phyloP scores from a whole-genome alignment of 1,140 invertebrate species.

The Argopecten irradians region DNA sequence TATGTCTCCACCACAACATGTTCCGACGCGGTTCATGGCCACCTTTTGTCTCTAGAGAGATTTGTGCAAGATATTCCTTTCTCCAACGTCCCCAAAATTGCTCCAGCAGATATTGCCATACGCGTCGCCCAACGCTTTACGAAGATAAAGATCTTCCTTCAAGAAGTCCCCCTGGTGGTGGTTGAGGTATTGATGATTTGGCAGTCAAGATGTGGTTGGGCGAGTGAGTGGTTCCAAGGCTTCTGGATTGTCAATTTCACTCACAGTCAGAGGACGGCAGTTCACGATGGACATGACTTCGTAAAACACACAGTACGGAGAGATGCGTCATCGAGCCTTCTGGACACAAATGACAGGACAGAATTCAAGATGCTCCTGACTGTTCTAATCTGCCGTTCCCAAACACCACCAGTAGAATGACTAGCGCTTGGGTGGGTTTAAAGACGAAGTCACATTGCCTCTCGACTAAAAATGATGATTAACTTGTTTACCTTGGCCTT shows the following conservation, averaged over 20 bases:
- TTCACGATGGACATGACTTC: slow-evolving; percentile 55
- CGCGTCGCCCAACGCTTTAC: too few relatives aligned
- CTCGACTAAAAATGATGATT: slow-evolving; percentile 18
- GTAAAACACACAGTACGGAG: slow-evolving; percentile 50
- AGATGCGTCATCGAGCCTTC: slow-evolving; percentile 41
- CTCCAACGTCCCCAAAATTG: slow-evolving; percentile 47
- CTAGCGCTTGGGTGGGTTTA: slow-evolving; percentile 50
- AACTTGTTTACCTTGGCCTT: slow-evolving; percentile 21
- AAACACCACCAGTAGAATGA: slow-evolving; percentile 55
- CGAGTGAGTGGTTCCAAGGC: slow-evolving; percentile 44
- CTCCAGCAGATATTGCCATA: slow-evolving; percentile 55
- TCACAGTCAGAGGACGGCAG: slow-evolving; percentile 49
- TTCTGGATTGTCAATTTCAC: slow-evolving; percentile 35
- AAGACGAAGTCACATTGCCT: slow-evolving; percentile 45
- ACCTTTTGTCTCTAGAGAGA: slow-evolving; percentile 50
- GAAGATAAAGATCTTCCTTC: too few relatives aligned
- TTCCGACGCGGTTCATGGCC: slow-evolving; percentile 38
- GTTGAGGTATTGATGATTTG: slow-evolving; percentile 46
- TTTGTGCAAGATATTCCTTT: too few relatives aligned
- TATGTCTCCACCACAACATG: slow-evolving; percentile 52
- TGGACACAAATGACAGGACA: slow-evolving; percentile 35
- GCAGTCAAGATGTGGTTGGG: slow-evolving; percentile 55
- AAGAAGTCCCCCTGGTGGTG: slow-evolving; percentile 52
- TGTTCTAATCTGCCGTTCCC: slow-evolving; percentile 52
- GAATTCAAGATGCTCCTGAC: slow-evolving; percentile 34